Percentiles rank a stretch among this genome's conserved stretches.
Evolutionary conservation across 1,140 invertebrate genomes (phyloP).

Genomic region (Octopus sinensis): DNA sequence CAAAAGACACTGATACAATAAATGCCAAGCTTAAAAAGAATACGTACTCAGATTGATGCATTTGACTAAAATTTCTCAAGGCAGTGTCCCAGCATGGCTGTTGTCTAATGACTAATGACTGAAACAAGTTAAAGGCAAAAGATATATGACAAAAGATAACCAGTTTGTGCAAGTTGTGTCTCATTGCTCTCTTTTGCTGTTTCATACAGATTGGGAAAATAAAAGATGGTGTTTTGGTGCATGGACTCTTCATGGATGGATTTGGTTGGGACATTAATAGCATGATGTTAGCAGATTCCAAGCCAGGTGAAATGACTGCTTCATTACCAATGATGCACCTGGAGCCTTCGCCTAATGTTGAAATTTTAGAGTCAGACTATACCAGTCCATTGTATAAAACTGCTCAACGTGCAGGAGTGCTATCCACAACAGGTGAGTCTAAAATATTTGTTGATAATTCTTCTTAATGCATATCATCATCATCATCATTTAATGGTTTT

Average conservation of each 20-base stretch:
- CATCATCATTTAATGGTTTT: neutral
- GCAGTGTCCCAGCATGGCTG: too few relatives aligned
- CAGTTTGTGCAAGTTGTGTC: too few relatives aligned
- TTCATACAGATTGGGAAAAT: conserved; percentile 63
- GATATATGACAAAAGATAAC: too few relatives aligned
- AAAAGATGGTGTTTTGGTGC: conserved; percentile 70
- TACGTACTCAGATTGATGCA: too few relatives aligned
- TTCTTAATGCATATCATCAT: neutral
- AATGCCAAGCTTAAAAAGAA: too few relatives aligned
- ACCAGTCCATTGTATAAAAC: conserved; percentile 80
- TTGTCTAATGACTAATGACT: too few relatives aligned
- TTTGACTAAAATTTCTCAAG: too few relatives aligned
- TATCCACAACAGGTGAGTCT: conserved; percentile 81
- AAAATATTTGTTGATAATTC: conserved; percentile 65
- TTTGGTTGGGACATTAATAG: conserved; percentile 72
- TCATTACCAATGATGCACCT: conserved; percentile 72
- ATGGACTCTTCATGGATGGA: conserved; percentile 82
- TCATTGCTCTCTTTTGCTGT: neutral
- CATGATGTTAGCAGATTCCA: conserved; percentile 70
- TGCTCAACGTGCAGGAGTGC: conserved; percentile 72
- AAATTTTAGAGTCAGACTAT: conserved; percentile 56
- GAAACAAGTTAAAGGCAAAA: too few relatives aligned
- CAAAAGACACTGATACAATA: too few relatives aligned
- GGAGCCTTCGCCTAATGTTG: conserved; percentile 56
- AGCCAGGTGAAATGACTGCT: conserved; percentile 71